Evolutionary conservation across 2,888 invertebrate genomes (phyloP).

Genomic region (Dasysyrphus albostriatus): DNA sequence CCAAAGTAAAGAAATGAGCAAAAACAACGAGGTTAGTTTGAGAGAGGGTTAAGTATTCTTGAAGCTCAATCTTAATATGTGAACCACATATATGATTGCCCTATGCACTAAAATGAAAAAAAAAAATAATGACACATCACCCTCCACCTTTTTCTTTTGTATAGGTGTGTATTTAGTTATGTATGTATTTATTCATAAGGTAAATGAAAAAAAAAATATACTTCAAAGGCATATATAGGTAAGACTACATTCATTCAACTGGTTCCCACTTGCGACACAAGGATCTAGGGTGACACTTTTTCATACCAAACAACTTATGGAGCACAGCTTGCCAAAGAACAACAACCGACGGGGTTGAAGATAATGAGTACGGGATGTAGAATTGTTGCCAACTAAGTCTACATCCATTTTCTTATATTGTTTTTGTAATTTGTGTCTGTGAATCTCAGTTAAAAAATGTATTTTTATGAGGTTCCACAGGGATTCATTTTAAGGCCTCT

Average conservation of each 20-base stretch:
- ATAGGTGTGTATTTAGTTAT: not conserved
- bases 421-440: no score
- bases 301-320: constrained; percentile 31
- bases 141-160: not conserved
- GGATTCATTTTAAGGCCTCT: no score
- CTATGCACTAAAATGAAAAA: not conserved
- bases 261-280: constrained; percentile 52
- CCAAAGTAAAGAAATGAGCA: constrained; percentile 55
- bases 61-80: constrained; percentile 48
- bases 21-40: constrained; percentile 65
- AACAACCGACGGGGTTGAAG: constrained; percentile 8
- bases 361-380: not conserved
- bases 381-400: constrained; percentile 6
- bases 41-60: constrained; percentile 64
- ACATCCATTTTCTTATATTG: not conserved
- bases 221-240: constrained; percentile 30
- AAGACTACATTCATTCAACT: constrained; percentile 65
- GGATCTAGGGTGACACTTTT: constrained; percentile 60
- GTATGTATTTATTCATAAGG: constrained; percentile 5
- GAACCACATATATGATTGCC: constrained; percentile 20
- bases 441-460: no score
- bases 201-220: constrained; percentile 7
- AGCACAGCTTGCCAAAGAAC: constrained; percentile 44
- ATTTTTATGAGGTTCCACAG: no score
- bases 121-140: not conserved